Percentiles rank a stretch among this genome's conserved stretches.
These are phyloP conservation scores for Oxystoma pomonae DNA, from an alignment of 2,888 invertebrate genomes.

Conservation along the genomic window DNA sequence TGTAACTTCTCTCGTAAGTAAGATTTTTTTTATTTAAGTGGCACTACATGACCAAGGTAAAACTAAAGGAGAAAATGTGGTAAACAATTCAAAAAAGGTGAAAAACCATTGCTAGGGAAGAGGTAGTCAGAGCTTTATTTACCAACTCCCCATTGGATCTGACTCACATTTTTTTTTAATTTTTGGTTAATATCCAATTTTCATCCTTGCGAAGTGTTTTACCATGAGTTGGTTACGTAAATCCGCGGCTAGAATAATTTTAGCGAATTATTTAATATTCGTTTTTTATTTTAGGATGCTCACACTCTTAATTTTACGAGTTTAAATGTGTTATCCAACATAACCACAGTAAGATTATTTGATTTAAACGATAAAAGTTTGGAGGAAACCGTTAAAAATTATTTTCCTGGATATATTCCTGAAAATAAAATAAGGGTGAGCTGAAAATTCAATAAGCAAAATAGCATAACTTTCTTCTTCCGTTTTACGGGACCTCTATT, in stretches of 20 bases:
- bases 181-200: too few relatives aligned
- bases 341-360: conserved; percentile 65
- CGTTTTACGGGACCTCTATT: neutral
- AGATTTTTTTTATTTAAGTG: neutral
- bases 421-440: conserved; percentile 16
- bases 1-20: conserved; percentile 57
- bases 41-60: too few relatives aligned
- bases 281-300: conserved; percentile 50
- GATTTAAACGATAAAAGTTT: conserved; percentile 54
- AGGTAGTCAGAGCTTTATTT: too few relatives aligned
- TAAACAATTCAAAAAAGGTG: too few relatives aligned
- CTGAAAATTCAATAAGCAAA: neutral
- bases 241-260: too few relatives aligned
- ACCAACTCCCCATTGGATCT: too few relatives aligned
- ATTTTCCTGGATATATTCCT: conserved; percentile 14
- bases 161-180: too few relatives aligned
- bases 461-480: neutral
- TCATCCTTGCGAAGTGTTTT: too few relatives aligned
- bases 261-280: neutral
- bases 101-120: neutral
- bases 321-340: conserved; percentile 62
- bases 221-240: too few relatives aligned
- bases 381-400: conserved; percentile 17
- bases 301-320: conserved; percentile 58
- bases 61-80: too few relatives aligned